A percentile compares a stretch with the other conserved stretches of the same genome.
Evolutionary conservation across 2,888 invertebrate genomes (phyloP).

Genomic region (Zaprionus obscuricornis): DNA sequence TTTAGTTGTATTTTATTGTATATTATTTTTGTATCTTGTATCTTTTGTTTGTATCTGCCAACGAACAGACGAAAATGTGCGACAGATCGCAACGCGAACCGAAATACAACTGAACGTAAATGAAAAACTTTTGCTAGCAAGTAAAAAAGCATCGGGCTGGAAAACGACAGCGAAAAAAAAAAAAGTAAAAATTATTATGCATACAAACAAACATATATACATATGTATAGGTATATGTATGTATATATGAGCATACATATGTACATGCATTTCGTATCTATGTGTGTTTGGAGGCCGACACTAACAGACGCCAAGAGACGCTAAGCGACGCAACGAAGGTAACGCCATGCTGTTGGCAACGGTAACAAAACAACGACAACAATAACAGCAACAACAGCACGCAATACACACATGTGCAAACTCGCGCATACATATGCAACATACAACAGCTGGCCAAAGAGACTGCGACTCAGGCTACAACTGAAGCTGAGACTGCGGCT

Average conservation of each 20-base stretch:
- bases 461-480: slow-evolving; percentile 27
- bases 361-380: slow-evolving; percentile 42
- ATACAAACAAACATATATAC: slow-evolving; percentile 45
- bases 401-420: slow-evolving; percentile 25
- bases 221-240: slow-evolving; percentile 2
- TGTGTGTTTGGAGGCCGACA: slow-evolving; percentile 71
- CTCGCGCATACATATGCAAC: slow-evolving; percentile 13
- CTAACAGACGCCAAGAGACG: slow-evolving; percentile 31
- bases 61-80: slow-evolving; percentile 60
- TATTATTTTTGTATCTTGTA: too few relatives aligned
- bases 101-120: slow-evolving; percentile 82
- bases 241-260: slow-evolving; percentile 7
- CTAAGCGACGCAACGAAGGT: slow-evolving; percentile 50
- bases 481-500: not conserved
- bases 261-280: slow-evolving; percentile 8
- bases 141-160: slow-evolving; percentile 78
- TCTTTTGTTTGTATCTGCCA: slow-evolving; percentile 23
- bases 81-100: slow-evolving; percentile 82
- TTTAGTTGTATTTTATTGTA: slow-evolving; percentile 28
- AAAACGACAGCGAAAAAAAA: slow-evolving; percentile 69
- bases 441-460: slow-evolving; percentile 52
- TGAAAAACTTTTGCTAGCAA: slow-evolving; percentile 81
- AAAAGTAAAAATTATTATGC: slow-evolving; percentile 76
- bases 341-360: slow-evolving; percentile 43
- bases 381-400: slow-evolving; percentile 31